Percentiles rank a stretch among this genome's conserved stretches.
These are phyloP conservation scores for Drosophila pectinifera DNA, from an alignment of 1,140 invertebrate genomes.

Conservation along the genomic window DNA sequence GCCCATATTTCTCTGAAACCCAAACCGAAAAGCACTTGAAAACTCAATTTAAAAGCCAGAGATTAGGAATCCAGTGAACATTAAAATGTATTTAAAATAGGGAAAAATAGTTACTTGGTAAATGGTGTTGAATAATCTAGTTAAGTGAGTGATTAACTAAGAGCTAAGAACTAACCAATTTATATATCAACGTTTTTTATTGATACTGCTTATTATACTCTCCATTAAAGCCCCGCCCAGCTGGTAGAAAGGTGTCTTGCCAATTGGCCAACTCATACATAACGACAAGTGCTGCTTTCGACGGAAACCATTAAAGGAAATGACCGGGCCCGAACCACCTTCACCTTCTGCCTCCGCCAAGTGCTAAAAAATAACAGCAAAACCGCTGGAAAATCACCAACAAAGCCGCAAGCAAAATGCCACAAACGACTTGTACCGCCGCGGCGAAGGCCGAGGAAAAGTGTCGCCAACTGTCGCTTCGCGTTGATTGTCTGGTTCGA, in stretches of 20 bases:
- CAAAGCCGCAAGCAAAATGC: conserved; percentile 20
- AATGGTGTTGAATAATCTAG: not conserved
- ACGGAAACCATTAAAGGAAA: conserved; percentile 39
- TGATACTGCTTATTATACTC: not conserved
- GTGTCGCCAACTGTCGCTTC: conserved; percentile 27
- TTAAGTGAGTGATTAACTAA: not conserved
- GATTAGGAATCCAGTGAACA: not conserved
- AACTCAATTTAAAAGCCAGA: conserved; percentile 1
- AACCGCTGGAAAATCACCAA: conserved; percentile 7
- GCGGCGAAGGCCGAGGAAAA: conserved; percentile 47
- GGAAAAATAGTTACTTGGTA: not conserved
- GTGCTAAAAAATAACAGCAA: conserved; percentile 26
- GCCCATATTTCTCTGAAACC: not conserved
- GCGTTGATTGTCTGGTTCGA: conserved; percentile 26
- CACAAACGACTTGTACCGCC: conserved; percentile 15
- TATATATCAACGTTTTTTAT: not conserved
- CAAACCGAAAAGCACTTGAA: not conserved
- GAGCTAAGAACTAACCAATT: no score
- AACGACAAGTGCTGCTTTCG: conserved; percentile 19
- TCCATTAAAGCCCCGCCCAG: not conserved
- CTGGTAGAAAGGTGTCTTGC: conserved; percentile 21
- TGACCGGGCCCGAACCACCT: conserved; percentile 28
- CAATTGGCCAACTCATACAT: not conserved
- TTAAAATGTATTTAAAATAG: not conserved
- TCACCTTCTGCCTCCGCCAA: conserved; percentile 24